Conservation (phyloP, 2,113 vertebrate genomes). For the Protomyctophum bolini region DNA sequence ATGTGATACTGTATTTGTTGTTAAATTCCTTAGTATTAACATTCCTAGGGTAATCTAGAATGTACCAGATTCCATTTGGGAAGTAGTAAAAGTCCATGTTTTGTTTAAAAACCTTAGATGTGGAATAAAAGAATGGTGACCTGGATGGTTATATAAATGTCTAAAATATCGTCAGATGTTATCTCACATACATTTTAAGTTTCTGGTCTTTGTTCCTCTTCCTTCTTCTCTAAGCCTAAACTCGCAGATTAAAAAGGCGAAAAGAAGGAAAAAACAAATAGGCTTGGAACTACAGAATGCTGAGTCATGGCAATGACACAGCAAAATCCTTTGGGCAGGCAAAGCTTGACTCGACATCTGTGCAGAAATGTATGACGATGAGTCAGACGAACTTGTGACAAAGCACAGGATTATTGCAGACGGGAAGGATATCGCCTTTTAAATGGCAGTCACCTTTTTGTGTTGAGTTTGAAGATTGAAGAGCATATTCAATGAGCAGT, state of each 20-base stretch:
- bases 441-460: not conserved
- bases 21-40: conserved; percentile 21
- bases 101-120: not conserved
- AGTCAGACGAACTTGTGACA: not conserved
- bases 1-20: conserved; percentile 8
- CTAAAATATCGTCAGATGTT: not conserved
- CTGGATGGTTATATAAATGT: not conserved
- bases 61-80: not conserved
- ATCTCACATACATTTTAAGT: not conserved
- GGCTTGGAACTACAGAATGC: conserved; percentile 1
- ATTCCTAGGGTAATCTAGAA: conserved; percentile 5
- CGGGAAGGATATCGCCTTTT: not conserved
- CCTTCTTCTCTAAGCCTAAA: conserved; percentile 20
- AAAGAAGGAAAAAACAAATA: not conserved
- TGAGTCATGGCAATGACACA: conserved; percentile 41
- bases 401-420: not conserved
- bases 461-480: no score
- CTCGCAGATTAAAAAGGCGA: not conserved
- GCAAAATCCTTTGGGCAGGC: not conserved
- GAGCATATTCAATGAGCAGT: no score
- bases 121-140: not conserved
- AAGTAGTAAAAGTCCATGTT: not conserved
- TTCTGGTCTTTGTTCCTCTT: conserved; percentile 17
- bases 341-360: not conserved
- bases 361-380: not conserved